These are phyloP conservation scores for Cairina moschata DNA, from an alignment of 2,113 vertebrate species.

Conservation along the genomic window DNA sequence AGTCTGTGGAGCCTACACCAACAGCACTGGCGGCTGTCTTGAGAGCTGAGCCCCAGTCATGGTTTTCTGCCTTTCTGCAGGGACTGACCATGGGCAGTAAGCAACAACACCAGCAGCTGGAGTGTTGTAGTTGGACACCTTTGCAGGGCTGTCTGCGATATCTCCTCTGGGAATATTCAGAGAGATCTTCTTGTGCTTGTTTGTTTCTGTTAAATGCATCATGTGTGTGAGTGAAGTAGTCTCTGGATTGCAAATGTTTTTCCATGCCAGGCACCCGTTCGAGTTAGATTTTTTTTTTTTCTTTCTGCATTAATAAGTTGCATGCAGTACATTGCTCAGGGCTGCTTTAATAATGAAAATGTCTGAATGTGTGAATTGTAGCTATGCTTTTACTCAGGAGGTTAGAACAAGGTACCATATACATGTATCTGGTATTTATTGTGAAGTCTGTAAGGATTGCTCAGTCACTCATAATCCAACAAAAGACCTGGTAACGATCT, in stretches of 20 bases:
- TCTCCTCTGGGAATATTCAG: background rate
- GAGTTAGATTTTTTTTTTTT: background rate
- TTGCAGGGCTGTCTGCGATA: background rate
- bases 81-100: background rate
- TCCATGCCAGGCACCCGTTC: background rate
- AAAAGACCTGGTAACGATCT: background rate
- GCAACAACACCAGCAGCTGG: background rate
- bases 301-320: background rate
- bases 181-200: fast-evolving
- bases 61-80: background rate
- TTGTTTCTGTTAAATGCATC: background rate
- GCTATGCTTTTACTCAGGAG: background rate
- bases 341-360: background rate
- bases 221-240: fast-evolving
- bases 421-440: background rate
- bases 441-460: background rate
- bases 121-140: background rate
- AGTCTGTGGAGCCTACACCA: background rate
- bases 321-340: background rate
- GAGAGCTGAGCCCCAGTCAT: background rate
- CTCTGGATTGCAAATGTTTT: fast-evolving
- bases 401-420: background rate
- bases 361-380: background rate
- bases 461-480: background rate
- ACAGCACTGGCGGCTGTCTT: background rate